Conservation (phyloP, 2,888 invertebrate species). For the Electrophaes corylata region DNA sequence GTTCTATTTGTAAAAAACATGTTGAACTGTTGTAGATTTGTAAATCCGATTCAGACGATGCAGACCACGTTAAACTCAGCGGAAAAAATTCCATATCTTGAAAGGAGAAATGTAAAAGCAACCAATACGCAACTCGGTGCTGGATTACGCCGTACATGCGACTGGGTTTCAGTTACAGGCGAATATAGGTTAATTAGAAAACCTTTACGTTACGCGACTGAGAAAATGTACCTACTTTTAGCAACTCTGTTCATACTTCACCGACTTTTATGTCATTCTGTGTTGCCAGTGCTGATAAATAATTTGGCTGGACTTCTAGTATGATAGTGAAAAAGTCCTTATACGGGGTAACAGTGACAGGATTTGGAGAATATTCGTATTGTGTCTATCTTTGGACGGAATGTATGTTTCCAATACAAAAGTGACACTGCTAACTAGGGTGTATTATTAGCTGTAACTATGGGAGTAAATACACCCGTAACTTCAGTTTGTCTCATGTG, state of each 20-base stretch:
- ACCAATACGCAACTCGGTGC: conserved; percentile 2
- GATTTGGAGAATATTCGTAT: not conserved
- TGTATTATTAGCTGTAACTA: not conserved
- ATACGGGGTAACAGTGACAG: too few species aligned
- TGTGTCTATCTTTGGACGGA: not conserved
- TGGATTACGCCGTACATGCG: conserved; percentile 16
- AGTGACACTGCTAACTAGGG: not conserved
- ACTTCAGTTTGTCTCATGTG: not conserved
- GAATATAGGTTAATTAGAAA: conserved; percentile 28
- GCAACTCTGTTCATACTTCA: conserved; percentile 1
- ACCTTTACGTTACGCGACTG: conserved; percentile 9
- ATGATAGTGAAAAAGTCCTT: not conserved
- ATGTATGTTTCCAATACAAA: not conserved
- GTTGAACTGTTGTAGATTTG: too few species aligned
- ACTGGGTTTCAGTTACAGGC: conserved; percentile 16
- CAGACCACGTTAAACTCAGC: not conserved
- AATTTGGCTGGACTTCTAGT: not conserved
- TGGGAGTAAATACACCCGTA: not conserved
- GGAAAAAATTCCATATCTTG: not conserved
- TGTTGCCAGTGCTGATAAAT: not conserved
- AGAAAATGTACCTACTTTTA: conserved; percentile 10
- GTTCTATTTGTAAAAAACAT: too few species aligned
- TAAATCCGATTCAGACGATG: not conserved
- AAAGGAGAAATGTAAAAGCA: conserved; percentile 1
- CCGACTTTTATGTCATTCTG: conserved; percentile 5